phyloP scores from a whole-genome alignment of 2,113 vertebrate species.

The Lanius ludovicianus region DNA sequence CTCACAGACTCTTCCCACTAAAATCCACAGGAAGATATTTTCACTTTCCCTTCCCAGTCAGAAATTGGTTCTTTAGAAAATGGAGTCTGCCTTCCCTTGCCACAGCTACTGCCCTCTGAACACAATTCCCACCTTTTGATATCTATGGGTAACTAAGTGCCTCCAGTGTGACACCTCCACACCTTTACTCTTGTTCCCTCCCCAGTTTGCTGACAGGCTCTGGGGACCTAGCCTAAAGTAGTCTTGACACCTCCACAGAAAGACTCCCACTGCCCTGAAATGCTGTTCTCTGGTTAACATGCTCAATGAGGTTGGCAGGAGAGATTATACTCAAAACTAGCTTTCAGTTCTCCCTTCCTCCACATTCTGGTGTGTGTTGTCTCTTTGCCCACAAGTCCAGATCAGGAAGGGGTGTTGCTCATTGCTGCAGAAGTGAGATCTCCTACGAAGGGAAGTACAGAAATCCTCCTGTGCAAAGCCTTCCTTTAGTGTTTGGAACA shows the following conservation, averaged over 20 bases:
- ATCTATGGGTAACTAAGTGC: background rate
- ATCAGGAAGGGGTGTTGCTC: background rate
- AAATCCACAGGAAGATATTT: background rate
- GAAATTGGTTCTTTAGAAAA: background rate
- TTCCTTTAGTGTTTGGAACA: background rate
- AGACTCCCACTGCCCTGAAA: background rate
- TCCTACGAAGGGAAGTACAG: background rate
- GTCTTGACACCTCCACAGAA: background rate
- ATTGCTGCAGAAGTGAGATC: background rate
- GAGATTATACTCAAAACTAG: background rate
- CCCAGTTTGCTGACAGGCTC: background rate
- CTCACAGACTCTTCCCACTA: background rate
- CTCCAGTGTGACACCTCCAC: background rate
- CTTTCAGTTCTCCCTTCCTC: background rate
- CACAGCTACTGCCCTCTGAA: background rate
- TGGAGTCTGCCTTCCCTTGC: background rate
- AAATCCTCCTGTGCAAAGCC: background rate
- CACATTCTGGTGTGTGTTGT: background rate
- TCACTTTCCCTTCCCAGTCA: background rate
- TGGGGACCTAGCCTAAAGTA: background rate
- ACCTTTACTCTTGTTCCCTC: background rate
- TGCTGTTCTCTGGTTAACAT: background rate
- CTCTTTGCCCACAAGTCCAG: background rate
- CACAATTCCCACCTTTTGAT: background rate
- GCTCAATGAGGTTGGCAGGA: background rate